Percentiles rank a stretch among this genome's conserved stretches.
phyloP scores from a whole-genome alignment of 2,797 vertebrate genomes.

The Ctenosaura bakeri region DNA sequence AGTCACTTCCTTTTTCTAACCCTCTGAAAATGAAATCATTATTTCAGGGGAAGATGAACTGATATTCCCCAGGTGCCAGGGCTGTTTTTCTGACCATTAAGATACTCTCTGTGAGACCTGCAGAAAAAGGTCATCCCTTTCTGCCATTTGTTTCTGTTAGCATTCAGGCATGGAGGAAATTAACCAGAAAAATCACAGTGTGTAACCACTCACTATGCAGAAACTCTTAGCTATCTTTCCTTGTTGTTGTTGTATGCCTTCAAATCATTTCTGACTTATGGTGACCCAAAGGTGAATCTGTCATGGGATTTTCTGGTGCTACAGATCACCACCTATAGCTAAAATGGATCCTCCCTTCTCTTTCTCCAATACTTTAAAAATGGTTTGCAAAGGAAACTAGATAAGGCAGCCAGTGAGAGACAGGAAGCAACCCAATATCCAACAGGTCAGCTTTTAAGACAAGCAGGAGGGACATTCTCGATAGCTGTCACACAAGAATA shows the following conservation, averaged over 20 bases:
- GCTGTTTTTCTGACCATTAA: conserved; percentile 59
- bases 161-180: conserved; percentile 50
- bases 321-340: neutral
- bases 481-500: conserved; percentile 11
- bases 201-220: conserved; percentile 55
- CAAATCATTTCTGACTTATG: too few relatives aligned
- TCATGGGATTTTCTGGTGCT: too few relatives aligned
- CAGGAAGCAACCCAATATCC: conserved; percentile 30
- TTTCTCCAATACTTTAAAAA: conserved; percentile 29
- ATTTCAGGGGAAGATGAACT: conserved; percentile 50
- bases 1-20: conserved; percentile 41
- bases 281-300: too few relatives aligned
- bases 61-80: conserved; percentile 43
- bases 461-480: accelerated
- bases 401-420: conserved; percentile 59
- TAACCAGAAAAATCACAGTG: conserved; percentile 68
- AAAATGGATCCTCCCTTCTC: conserved; percentile 35
- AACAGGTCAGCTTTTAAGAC: neutral
- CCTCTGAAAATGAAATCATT: conserved; percentile 37
- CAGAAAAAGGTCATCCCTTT: conserved; percentile 64
- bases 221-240: conserved; percentile 76
- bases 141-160: conserved; percentile 60
- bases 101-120: conserved; percentile 45
- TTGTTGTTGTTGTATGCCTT: conserved; percentile 1
- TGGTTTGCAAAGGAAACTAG: conserved; percentile 65